Base-by-base conservation (phyloP, 2,113 vertebrate species). In the Cavia porcellus region DNA sequence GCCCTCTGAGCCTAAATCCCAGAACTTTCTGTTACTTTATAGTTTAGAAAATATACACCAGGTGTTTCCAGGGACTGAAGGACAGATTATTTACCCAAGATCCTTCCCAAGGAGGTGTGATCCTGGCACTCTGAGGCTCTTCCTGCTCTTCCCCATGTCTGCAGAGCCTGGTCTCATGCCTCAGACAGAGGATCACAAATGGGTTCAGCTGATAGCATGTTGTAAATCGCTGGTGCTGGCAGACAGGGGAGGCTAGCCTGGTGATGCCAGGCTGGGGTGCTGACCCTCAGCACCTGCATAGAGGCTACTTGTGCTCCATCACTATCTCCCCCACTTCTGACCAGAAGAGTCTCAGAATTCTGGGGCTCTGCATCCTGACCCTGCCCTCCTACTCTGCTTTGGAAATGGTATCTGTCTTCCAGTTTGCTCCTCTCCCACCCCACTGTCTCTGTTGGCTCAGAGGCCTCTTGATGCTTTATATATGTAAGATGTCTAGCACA, bases 401-500 rank as follows among this genome's bases (percentile, higher is more conserved):
- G 55, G 74, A 94, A 87, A 47, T 22, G 45, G 47, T 8, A 38
- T 32, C 59, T n/a, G 19, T 42, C 6, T 42, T 5, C 52, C 14
- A 30, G 35, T 30, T 11, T 14, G 9, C 4, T 32, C 32, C 30
- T 74, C 32, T 28, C 57, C 20, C 6, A 4, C 24, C 22, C 45
- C n/a, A 22, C 42, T 28, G 22, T 38, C 25, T 72, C 30, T 61
- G 86, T 88, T 52, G 68, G 62, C n/a, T 94, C 81, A 20, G 70
- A 68, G 32, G 17, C 42, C 38, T 22, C 77, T 92, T 72, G 59
- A 77, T 66, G 28, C 68, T 87, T 75, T 55, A 59, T 57, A 30
- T 87, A 82, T 62, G 42, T 70, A n/a, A 77, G 80, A 88, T 82
- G 82, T 94, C 86, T 96, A 64, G 94, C 94, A 25, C 70, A 32